Conservation (phyloP, 2,113 vertebrate species). For the Ctenodactylus gundi region DNA sequence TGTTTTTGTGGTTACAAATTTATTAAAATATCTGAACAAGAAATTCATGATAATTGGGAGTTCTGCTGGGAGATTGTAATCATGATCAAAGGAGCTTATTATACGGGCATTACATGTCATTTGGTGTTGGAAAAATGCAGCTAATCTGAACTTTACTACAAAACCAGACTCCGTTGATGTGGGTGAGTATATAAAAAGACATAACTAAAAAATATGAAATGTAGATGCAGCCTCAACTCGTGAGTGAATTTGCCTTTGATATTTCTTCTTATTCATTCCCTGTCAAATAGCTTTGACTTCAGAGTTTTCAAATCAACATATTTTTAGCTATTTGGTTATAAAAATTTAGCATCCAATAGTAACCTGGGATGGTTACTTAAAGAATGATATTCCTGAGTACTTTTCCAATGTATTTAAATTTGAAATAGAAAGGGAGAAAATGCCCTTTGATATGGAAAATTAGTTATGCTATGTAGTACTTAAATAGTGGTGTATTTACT, state of each 20-base stretch:
- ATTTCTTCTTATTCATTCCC: constrained; percentile 13
- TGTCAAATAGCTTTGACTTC: constrained; percentile 43
- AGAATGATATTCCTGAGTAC: background rate
- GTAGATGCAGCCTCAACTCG: background rate
- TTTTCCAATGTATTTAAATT: background rate
- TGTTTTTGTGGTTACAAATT: background rate
- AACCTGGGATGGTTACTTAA: background rate
- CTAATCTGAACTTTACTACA: constrained; percentile 30
- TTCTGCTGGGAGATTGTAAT: background rate
- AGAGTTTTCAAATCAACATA: constrained; percentile 29
- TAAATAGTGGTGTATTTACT: background rate
- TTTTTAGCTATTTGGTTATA: constrained; percentile 27
- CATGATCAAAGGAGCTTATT: constrained; percentile 50
- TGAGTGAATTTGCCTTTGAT: constrained; percentile 29
- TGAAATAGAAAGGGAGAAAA: constrained; percentile 10
- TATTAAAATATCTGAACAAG: background rate
- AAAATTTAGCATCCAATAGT: constrained; percentile 29
- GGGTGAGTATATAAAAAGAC: constrained; percentile 26
- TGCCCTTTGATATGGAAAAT: constrained; percentile 44
- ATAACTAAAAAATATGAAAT: constrained; percentile 25
- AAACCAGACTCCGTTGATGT: constrained; percentile 37
- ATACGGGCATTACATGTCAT: background rate
- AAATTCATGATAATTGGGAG: background rate
- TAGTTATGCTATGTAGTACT: background rate
- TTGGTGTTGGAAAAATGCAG: background rate